Evolutionary conservation across 1,140 invertebrate genomes (phyloP).

Genomic region (Maconellicoccus hirsutus): DNA sequence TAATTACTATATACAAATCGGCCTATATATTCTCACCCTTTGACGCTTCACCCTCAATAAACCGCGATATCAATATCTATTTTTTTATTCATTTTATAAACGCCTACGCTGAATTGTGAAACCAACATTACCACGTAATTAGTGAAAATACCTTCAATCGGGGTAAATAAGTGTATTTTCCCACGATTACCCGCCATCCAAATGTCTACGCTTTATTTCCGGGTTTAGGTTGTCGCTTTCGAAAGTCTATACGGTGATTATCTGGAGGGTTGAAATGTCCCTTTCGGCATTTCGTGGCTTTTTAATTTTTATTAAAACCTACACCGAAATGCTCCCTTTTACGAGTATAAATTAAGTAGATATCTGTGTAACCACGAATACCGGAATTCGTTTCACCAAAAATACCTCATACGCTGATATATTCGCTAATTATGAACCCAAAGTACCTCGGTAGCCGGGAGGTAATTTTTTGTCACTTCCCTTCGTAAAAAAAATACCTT

Average conservation of each 20-base stretch:
- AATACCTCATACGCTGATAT: too few relatives aligned
- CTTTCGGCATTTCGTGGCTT: slow-evolving; percentile 2
- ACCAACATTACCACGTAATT: not conserved
- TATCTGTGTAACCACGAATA: too few relatives aligned
- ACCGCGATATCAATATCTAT: too few relatives aligned
- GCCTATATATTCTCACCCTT: not conserved
- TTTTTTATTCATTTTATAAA: too few relatives aligned
- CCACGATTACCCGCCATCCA: not conserved
- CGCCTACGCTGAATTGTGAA: too few relatives aligned
- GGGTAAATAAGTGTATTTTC: not conserved
- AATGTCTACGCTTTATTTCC: not conserved
- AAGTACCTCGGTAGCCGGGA: too few relatives aligned
- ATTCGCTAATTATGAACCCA: too few relatives aligned
- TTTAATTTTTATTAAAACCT: slow-evolving; percentile 1
- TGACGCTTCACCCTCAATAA: not conserved
- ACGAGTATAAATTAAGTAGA: too few relatives aligned
- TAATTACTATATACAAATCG: not conserved
- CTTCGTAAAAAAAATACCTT: too few relatives aligned
- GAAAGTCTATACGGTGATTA: not conserved
- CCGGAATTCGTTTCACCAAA: too few relatives aligned
- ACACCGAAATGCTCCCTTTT: not conserved
- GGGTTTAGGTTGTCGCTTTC: not conserved
- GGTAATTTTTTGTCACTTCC: too few relatives aligned
- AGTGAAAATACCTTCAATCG: not conserved
- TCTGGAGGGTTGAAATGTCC: not conserved